Percentiles rank a stretch among this genome's conserved stretches.
Conservation (phyloP, 2,113 vertebrate species). For the Gymnorhina tibicen region DNA sequence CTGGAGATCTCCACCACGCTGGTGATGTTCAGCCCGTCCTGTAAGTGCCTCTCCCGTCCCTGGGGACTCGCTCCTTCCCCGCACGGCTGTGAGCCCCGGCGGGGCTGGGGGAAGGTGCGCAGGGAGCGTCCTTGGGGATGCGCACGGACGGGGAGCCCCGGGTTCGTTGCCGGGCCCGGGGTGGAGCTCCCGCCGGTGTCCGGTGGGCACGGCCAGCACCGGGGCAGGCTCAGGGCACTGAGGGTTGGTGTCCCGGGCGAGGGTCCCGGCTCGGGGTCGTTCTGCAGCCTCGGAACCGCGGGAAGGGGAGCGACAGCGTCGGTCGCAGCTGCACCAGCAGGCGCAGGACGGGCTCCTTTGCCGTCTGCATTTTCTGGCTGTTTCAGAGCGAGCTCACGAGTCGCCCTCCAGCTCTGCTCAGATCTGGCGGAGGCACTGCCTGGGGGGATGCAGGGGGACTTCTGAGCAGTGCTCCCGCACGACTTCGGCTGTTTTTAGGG, state of each 20-base stretch:
- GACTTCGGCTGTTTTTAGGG: not conserved
- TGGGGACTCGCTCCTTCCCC: not conserved
- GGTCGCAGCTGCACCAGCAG: not conserved
- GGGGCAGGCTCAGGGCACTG: not conserved
- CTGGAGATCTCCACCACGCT: not conserved
- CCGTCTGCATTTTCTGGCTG: not conserved
- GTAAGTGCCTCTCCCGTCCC: not conserved
- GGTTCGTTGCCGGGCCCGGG: fast-evolving
- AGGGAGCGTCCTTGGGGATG: fast-evolving
- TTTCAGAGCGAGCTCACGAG: fast-evolving
- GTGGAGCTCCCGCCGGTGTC: not conserved
- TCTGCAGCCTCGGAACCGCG: not conserved
- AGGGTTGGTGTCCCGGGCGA: fast-evolving
- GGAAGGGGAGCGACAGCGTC: not conserved
- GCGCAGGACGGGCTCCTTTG: not conserved
- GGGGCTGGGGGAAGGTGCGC: fast-evolving
- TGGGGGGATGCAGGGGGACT: not conserved
- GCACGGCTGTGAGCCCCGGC: fast-evolving
- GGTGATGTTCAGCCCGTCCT: slow-evolving; percentile 27
- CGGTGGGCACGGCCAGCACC: fast-evolving
- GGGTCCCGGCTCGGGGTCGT: not conserved
- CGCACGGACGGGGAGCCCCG: fast-evolving
- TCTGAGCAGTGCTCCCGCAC: fast-evolving
- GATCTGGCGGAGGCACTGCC: not conserved
- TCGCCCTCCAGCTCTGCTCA: not conserved